Percentiles rank a stretch among this genome's conserved stretches.
Evolutionary conservation across 2,797 vertebrate species (phyloP).

Genomic region (Falco columbarius): DNA sequence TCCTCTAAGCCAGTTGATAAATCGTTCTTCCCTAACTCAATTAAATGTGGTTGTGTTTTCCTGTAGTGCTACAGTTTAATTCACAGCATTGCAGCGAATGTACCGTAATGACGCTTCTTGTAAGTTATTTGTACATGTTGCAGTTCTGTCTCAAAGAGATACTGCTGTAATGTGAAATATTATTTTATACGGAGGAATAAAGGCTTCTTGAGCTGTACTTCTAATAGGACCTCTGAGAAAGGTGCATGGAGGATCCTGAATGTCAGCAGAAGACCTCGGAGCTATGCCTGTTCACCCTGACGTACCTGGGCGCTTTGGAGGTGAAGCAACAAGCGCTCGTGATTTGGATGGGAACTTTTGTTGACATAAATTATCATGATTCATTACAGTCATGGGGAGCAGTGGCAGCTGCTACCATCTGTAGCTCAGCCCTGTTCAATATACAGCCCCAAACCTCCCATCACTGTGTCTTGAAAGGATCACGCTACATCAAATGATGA

Average conservation of each 20-base stretch:
- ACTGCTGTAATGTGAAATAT: not conserved
- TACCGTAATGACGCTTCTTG: not conserved
- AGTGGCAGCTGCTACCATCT: not conserved
- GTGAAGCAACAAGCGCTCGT: fast-evolving
- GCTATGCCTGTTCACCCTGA: fast-evolving
- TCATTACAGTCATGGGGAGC: fast-evolving
- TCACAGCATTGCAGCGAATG: not conserved
- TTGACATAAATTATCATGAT: fast-evolving
- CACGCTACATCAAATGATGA: not conserved
- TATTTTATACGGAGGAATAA: not conserved
- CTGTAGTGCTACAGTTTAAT: not conserved
- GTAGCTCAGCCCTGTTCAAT: not conserved
- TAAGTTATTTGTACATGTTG: not conserved
- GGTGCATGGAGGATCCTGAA: not conserved
- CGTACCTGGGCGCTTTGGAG: fast-evolving
- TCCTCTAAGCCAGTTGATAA: slow-evolving; percentile 54
- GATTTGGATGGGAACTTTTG: not conserved
- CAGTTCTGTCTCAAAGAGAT: not conserved
- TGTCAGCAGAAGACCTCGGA: not conserved
- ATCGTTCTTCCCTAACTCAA: slow-evolving; percentile 60
- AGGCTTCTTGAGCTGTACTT: not conserved
- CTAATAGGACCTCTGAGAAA: too few species aligned
- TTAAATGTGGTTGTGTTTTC: slow-evolving; percentile 18
- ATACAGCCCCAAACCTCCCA: not conserved
- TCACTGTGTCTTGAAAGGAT: fast-evolving